Evolutionary conservation across 2,888 invertebrate genomes (phyloP).

Genomic region (Synanthedon formicaeformis): DNA sequence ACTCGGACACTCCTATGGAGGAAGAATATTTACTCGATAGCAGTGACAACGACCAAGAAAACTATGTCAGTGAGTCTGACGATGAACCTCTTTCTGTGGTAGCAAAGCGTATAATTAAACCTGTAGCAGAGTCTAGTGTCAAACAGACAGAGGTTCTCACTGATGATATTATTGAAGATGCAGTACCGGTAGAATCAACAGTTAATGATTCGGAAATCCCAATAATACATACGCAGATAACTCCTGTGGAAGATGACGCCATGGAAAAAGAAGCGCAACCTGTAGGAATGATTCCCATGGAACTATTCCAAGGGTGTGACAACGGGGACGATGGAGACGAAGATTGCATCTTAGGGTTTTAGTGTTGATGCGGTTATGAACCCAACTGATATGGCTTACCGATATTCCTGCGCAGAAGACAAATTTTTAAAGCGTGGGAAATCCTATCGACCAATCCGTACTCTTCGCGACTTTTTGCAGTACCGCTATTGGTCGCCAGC

Average conservation of each 20-base stretch:
- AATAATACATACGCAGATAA: no score
- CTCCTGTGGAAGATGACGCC: not conserved
- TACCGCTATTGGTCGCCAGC: no score
- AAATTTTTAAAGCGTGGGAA: no score
- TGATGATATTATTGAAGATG: no score
- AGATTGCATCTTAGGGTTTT: slow-evolving; percentile 31
- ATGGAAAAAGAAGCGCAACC: not conserved
- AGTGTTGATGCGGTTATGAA: not conserved
- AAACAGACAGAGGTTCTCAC: not conserved
- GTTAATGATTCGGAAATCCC: no score
- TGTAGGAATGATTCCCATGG: not conserved
- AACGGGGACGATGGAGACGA: slow-evolving; percentile 8
- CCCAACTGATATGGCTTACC: no score
- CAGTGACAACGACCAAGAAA: slow-evolving; percentile 2
- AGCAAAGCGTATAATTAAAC: slow-evolving; percentile 23
- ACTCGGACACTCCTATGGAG: slow-evolving; percentile 24
- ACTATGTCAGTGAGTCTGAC: slow-evolving; percentile 23
- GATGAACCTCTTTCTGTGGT: slow-evolving; percentile 47
- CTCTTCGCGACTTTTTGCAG: no score
- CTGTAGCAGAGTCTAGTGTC: not conserved
- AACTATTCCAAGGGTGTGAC: slow-evolving; percentile 2
- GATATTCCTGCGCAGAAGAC: no score
- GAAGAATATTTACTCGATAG: slow-evolving; percentile 14
- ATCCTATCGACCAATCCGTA: no score
- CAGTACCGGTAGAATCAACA: no score